Percentiles rank a stretch among this genome's conserved stretches.
These are phyloP conservation scores for Saxicola maurus DNA, from an alignment of 2,797 vertebrate genomes.

Conservation along the genomic window DNA sequence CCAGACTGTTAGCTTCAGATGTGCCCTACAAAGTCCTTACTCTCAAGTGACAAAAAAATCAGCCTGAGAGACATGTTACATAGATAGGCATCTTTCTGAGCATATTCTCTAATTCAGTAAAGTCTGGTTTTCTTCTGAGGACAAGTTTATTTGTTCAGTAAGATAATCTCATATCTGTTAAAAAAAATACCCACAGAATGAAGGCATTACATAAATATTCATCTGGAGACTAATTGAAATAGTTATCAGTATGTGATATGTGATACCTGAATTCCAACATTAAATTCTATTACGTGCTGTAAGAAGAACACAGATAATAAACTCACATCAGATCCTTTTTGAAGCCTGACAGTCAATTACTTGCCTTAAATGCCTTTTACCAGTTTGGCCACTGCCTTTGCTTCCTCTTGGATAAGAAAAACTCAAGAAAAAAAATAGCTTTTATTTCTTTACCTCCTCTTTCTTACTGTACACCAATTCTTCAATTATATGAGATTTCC, in stretches of 20 bases:
- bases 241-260: background rate
- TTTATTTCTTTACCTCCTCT: background rate
- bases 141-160: background rate
- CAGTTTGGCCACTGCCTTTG: background rate
- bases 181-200: background rate
- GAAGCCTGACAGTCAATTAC: conserved; percentile 1
- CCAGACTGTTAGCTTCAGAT: background rate
- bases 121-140: background rate
- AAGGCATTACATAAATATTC: background rate
- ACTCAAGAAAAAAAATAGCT: background rate
- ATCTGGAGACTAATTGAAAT: background rate
- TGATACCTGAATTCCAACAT: background rate
- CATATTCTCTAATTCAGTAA: background rate
- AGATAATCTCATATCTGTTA: background rate
- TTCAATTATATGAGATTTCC: background rate
- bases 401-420: background rate
- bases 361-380: background rate
- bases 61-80: background rate
- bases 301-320: background rate
- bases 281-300: background rate
- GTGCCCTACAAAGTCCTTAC: background rate
- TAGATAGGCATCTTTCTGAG: background rate
- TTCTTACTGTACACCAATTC: background rate
- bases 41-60: background rate
- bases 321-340: background rate